These are phyloP conservation scores for rabbit (Oryctolagus cuniculus) DNA, from an alignment of 2,113 vertebrate species.

Conservation along the genomic window DNA sequence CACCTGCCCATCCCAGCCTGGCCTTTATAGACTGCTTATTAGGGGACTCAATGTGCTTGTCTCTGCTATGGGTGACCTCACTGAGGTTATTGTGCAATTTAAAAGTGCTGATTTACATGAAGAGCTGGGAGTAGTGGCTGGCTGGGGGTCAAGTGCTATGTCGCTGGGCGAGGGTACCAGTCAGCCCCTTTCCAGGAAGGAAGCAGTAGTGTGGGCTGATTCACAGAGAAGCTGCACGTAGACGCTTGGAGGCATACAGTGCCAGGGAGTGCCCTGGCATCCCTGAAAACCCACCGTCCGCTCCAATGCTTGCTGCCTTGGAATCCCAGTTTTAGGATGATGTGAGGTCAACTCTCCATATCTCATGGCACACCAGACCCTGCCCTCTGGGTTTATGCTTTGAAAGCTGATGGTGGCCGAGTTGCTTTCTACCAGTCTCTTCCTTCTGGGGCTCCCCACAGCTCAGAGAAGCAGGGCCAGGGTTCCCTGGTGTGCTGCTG, in stretches of 20 bases:
- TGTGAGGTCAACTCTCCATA: not conserved
- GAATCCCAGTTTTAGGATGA: not conserved
- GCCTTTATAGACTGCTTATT: not conserved
- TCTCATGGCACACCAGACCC: accelerated
- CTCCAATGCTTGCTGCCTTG: not conserved
- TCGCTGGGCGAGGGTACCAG: accelerated
- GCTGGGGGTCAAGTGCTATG: not conserved
- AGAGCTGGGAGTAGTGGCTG: not conserved
- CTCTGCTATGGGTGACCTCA: not conserved
- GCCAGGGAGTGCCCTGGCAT: not conserved
- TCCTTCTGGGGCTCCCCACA: not conserved
- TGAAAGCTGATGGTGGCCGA: not conserved
- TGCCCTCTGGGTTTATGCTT: not conserved
- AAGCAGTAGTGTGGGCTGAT: too few species aligned
- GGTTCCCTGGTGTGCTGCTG: too few species aligned
- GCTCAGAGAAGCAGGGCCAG: not conserved
- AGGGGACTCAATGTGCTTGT: too few species aligned
- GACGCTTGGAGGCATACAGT: not conserved
- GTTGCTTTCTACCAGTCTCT: not conserved
- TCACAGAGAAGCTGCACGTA: not conserved
- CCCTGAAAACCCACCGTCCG: not conserved
- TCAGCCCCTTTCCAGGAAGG: not conserved
- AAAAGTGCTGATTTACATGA: not conserved
- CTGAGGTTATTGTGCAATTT: not conserved
- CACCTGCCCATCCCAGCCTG: not conserved